Evolutionary conservation across 2,797 vertebrate species (phyloP).

Genomic region (Micromesistius poutassou): DNA sequence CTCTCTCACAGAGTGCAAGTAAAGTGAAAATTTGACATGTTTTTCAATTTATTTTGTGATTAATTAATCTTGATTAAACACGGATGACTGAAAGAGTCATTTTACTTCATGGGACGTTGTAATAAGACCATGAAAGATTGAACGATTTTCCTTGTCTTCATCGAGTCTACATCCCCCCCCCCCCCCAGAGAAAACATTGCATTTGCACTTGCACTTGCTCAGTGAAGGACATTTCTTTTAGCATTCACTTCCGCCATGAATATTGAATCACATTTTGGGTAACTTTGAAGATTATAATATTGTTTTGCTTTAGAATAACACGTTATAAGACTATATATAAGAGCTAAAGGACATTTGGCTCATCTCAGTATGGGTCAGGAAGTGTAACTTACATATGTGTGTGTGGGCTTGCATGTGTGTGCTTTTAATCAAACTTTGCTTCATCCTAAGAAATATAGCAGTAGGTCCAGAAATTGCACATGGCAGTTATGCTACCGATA

Average conservation of each 20-base stretch:
- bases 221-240: background rate
- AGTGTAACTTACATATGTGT: background rate
- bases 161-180: background rate
- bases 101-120: background rate
- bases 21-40: background rate
- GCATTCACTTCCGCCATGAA: background rate
- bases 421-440: background rate
- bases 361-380: background rate
- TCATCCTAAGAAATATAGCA: background rate
- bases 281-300: background rate
- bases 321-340: background rate
- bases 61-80: background rate
- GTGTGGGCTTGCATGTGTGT: background rate
- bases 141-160: background rate
- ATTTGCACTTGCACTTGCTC: background rate
- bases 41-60: background rate
- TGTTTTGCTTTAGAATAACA: background rate
- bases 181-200: background rate
- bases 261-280: background rate
- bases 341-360: background rate
- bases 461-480: background rate
- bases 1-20: background rate
- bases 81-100: background rate
- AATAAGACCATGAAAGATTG: constrained; percentile 1
- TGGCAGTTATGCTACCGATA: background rate